These are phyloP conservation scores for Lagopus leucura DNA, from an alignment of 2,113 vertebrate species.

Conservation along the genomic window DNA sequence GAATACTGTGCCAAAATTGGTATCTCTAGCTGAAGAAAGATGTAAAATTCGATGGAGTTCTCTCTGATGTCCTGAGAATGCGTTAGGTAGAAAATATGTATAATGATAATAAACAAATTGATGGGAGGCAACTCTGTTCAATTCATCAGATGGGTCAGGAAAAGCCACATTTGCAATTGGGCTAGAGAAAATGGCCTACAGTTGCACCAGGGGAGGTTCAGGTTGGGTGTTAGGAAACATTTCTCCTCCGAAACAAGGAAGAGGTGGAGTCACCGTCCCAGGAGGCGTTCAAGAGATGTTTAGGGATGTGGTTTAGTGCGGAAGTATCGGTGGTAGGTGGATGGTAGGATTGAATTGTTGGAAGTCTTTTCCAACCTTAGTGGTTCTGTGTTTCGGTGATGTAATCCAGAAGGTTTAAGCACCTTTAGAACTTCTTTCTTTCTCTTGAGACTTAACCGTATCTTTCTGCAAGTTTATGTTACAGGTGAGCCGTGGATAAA, in stretches of 20 bases:
- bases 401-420: not conserved
- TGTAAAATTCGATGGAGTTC: not conserved
- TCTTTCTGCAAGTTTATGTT: not conserved
- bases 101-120: too few species aligned
- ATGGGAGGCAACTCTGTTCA: not conserved
- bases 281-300: too few species aligned
- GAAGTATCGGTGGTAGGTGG: too few species aligned
- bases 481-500: not conserved
- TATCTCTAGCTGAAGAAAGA: not conserved
- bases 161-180: fast-evolving
- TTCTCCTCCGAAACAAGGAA: too few species aligned
- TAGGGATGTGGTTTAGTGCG: too few species aligned
- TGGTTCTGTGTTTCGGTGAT: too few species aligned
- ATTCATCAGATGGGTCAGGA: not conserved
- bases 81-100: not conserved
- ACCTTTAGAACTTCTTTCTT: not conserved
- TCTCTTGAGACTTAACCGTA: not conserved
- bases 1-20: fast-evolving
- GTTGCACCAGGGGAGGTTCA: too few species aligned
- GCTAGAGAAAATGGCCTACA: too few species aligned
- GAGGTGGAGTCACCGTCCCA: too few species aligned
- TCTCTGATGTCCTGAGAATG: not conserved
- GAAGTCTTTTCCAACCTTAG: too few species aligned
- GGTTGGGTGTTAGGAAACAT: too few species aligned
- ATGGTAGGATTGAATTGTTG: too few species aligned